Conservation (phyloP, 1,140 invertebrate genomes). For the Drosophila simulans region DNA sequence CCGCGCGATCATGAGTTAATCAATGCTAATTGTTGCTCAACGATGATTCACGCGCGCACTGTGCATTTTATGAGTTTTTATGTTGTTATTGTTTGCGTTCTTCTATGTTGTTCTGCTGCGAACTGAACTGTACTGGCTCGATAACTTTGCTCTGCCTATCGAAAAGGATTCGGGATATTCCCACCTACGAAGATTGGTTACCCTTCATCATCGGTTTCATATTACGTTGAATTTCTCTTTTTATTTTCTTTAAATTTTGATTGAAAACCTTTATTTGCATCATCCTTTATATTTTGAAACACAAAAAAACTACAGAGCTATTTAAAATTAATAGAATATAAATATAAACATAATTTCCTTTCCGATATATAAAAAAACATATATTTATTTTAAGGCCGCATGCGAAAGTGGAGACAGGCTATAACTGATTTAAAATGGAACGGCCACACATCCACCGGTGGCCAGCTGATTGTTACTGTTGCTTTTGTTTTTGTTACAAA, state of each 20-base stretch:
- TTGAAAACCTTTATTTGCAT: too few species aligned
- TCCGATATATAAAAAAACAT: too few species aligned
- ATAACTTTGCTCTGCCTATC: not conserved
- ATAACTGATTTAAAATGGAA: not conserved
- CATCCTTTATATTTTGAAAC: too few species aligned
- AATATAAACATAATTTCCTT: too few species aligned
- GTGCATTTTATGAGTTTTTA: slow-evolving; percentile 50
- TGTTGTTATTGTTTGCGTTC: slow-evolving; percentile 64
- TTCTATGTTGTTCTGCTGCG: slow-evolving; percentile 59
- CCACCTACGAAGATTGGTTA: too few species aligned
- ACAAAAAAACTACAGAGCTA: too few species aligned
- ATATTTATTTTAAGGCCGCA: too few species aligned
- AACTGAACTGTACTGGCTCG: slow-evolving; percentile 20
- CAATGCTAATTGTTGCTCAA: slow-evolving; percentile 45
- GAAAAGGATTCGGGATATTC: not conserved
- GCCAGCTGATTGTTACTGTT: slow-evolving; percentile 51
- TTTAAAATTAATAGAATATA: too few species aligned
- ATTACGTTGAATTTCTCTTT: too few species aligned
- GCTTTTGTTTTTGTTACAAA: slow-evolving; percentile 63
- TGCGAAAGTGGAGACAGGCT: not conserved
- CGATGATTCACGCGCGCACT: slow-evolving; percentile 62
- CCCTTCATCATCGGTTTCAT: too few species aligned
- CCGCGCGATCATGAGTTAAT: slow-evolving; percentile 45
- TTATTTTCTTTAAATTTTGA: too few species aligned
- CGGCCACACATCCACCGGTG: slow-evolving; percentile 8